Base-by-base conservation (phyloP, 2,888 invertebrate genomes). In the Rhabditoides inermis region DNA sequence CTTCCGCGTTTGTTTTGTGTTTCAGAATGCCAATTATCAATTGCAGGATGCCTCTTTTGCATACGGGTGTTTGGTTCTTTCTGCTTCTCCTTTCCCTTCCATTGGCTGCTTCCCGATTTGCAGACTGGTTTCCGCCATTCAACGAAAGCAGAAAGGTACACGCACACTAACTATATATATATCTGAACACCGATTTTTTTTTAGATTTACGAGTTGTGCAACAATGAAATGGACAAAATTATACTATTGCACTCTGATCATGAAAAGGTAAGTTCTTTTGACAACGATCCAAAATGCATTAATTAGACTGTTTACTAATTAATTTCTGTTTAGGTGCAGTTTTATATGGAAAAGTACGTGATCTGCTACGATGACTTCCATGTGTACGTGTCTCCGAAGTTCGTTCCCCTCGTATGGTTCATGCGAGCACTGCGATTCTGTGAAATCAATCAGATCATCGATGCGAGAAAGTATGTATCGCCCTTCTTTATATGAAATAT, bases 381-480 rank as follows among this genome's bases (percentile, higher is more conserved):
- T 7, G 39, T 45, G 30, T 60, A 60, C 39, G 61, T 65, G 10
- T 55, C 61, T 3, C 40, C 41, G 15, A 61, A 59, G 28, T 61
- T 60, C 51, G 55, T 53, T 23, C 42, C 59, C 2, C 55, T 65
- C 25, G 61, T 63, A 3, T 65, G 65, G 65, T 55, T 65, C 40
- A 53, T 65, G 55, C 56, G 55, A 51, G 53, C 65, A 3, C 51
- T 65, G 20, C 53, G 66, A 47, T 66, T 66, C 7, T 69, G 69
- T 41, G 69, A 69, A 44, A 60, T 69, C 27, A 68, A 68, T 42
- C 67, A 66, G 42, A 60, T 65, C 18, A n/a, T n/a, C n/a, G n/a
- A n/a, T n/a, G n/a, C n/a, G n/a, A n/a, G n/a, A n/a, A n/a, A n/a
- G n/a, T n/a, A n/a, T n/a, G n/a, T n/a, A n/a, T n/a, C n/a, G n/a